Evolutionary conservation across 2,888 invertebrate species (phyloP).

Genomic region (Andrena dorsata): DNA sequence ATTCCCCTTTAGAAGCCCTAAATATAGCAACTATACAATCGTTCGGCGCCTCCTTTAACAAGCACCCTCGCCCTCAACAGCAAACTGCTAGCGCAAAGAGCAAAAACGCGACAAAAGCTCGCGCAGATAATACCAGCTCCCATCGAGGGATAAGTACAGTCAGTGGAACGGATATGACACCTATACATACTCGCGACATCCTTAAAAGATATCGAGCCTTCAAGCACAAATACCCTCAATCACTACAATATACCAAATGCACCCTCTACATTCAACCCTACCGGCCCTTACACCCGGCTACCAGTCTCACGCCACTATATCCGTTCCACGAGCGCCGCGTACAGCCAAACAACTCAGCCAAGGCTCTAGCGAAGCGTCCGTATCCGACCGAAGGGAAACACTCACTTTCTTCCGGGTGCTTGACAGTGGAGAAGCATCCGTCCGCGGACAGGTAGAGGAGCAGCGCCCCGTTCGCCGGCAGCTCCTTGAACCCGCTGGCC

Average conservation of each 20-base stretch:
- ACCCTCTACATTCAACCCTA: no score
- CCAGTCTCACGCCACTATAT: no score
- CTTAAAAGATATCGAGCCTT: not conserved
- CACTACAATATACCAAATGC: no score
- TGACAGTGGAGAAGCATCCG: conserved; percentile 92
- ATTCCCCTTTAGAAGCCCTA: not conserved
- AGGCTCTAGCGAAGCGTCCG: conserved; percentile 43
- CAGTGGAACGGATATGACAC: not conserved
- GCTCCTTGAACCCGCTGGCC: conserved; percentile 96
- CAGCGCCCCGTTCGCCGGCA: conserved; percentile 95
- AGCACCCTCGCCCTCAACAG: not conserved
- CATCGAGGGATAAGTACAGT: not conserved
- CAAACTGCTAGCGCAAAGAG: not conserved
- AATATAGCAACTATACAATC: not conserved
- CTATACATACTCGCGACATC: no score
- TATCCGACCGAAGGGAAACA: conserved; percentile 62
- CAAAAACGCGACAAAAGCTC: not conserved
- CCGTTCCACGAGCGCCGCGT: no score
- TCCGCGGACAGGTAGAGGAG: conserved; percentile 97
- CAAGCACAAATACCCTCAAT: not conserved
- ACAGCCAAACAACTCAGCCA: conserved; percentile 48
- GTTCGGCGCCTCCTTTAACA: not conserved
- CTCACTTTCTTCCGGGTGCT: conserved; percentile 96
- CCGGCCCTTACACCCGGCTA: no score
- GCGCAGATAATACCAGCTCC: not conserved